Evolutionary conservation across 2,888 invertebrate species (phyloP), one percentile per base, ranked within the genome.

Genomic region (Hecatera dysodea): DNA sequence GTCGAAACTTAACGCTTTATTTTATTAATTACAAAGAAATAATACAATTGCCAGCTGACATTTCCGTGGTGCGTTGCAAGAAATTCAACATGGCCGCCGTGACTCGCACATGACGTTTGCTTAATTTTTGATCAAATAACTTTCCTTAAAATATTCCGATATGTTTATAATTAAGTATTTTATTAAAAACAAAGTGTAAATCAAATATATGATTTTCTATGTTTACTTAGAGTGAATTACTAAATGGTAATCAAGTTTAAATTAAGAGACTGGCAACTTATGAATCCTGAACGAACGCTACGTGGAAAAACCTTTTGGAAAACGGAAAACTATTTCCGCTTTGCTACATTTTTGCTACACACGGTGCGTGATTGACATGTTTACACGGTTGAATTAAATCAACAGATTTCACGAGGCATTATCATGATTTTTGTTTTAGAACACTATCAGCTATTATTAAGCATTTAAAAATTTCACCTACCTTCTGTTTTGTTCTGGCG

Each of bases 401-500:
- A 68, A 63, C 67, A 74, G 52, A 78, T 64, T 81, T 75, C 50
- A 72, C 62, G 53, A 70, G 42, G 27, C 53, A 59, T 61, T 72
- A 76, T 73, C 77, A 75, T 76, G 72, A 76, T 72, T 39, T 52
- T 59, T 64, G 19, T 72, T 68, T 57, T 59, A n/a, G 39, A 64
- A 24, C 60, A 64, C 24, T 68, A 76, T 65, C 61, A 42, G 66
- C 33, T 63, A 62, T 57, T 64, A 29, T 12, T 61, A 75, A 59
- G 59, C 12, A 67, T 46, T 44, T 36, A 27, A 55, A n/a, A 70
- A 67, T 77, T 79, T 70, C 77, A 91, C 93, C 89, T 96, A 98
- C 98, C 98, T 98, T 96, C 98, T 96, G 90, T 98, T 98, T 84
- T 98, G 97, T 93, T 98, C 98, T 72, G 98, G 98, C 78, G 98